Evolutionary conservation across 2,888 invertebrate genomes (phyloP).

Genomic region (Drosophila anomelani): DNA sequence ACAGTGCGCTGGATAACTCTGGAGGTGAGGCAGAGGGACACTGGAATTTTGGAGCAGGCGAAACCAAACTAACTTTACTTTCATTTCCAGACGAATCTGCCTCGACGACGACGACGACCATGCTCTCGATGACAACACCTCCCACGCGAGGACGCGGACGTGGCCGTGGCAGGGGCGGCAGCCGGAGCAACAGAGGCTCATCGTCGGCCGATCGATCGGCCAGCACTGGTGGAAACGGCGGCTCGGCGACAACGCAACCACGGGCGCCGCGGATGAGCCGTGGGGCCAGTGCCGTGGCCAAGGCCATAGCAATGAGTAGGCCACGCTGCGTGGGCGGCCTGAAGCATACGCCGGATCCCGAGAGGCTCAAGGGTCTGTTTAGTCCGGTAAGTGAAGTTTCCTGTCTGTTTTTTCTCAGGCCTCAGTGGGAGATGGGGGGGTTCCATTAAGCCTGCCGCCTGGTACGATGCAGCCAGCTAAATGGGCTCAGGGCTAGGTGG

Average conservation of each 20-base stretch:
- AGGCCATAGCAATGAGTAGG: slow-evolving; percentile 78
- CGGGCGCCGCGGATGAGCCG: slow-evolving; percentile 81
- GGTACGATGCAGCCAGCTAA: too few relatives aligned
- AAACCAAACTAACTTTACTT: not conserved
- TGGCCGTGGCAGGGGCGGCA: slow-evolving; percentile 72
- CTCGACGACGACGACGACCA: slow-evolving; percentile 8
- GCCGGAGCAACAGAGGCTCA: slow-evolving; percentile 25
- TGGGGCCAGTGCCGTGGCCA: slow-evolving; percentile 82
- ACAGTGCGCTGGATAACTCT: slow-evolving; percentile 72
- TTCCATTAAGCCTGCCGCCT: too few relatives aligned
- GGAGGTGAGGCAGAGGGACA: slow-evolving; percentile 65
- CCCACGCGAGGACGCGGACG: slow-evolving; percentile 70
- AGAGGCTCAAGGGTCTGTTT: slow-evolving; percentile 81
- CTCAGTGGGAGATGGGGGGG: not conserved
- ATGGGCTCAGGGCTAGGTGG: not conserved
- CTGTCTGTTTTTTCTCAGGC: too few relatives aligned
- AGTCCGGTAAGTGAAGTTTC: slow-evolving; percentile 81
- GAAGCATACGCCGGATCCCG: slow-evolving; percentile 83
- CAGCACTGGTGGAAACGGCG: slow-evolving; percentile 50
- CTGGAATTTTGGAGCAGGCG: not conserved
- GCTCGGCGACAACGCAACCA: slow-evolving; percentile 50
- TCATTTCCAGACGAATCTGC: slow-evolving; percentile 56
- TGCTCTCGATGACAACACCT: slow-evolving; percentile 36
- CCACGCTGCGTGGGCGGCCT: slow-evolving; percentile 83
- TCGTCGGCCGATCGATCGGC: slow-evolving; percentile 62